Evolutionary conservation across 2,888 invertebrate genomes (phyloP), one percentile per base, ranked within the genome.

Genomic region (Phoenoteleia sp.): DNA sequence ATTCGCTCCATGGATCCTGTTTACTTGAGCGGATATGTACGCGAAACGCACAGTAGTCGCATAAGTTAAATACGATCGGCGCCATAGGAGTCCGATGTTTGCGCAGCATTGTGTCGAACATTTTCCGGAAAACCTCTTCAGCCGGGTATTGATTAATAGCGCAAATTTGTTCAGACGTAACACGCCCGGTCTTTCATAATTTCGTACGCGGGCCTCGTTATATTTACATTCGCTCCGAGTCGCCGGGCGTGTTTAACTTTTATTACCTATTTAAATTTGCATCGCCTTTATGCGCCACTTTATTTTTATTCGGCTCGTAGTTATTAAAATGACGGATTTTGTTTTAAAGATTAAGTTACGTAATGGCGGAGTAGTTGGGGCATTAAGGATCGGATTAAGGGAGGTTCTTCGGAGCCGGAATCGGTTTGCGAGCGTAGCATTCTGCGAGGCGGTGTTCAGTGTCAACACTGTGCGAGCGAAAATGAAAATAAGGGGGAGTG

Each of bases 1-100:
- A 67, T 60, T 77, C 69, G 77, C 69, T 62, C 60, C 79, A 33
- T 39, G 54, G 71, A 79, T 79, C 64, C 71, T 79, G 71, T 79
- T 80, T 80, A 64, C 72, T 72, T 71, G 42, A 60, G 60, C 69
- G 69, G 19, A 45, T 77, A 29, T 66, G 52, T 69, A 56, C 67
- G 76, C 67, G n/a, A n/a, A n/a, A n/a, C n/a, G n/a, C n/a, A n/a
- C n/a, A n/a, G n/a, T 27, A 21, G 45, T 66, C 49, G 60, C 60
- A 60, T 71, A 60, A 79, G 47, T 79, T 71, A 71, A 79, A 79
- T 36, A 71, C 71, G 71, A 71, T 71, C 58, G 69, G 29, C 39
- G 42, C 49, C 69, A 58, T 36, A 71, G 52, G 54, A 45, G 62
- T 71, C 52, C 54, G 54, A 42, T 71, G 36, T 79, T 79, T 71